Percentiles rank a stretch among this genome's conserved stretches.
Conservation (phyloP, 1,140 invertebrate species). For the Orchestia grillus region DNA sequence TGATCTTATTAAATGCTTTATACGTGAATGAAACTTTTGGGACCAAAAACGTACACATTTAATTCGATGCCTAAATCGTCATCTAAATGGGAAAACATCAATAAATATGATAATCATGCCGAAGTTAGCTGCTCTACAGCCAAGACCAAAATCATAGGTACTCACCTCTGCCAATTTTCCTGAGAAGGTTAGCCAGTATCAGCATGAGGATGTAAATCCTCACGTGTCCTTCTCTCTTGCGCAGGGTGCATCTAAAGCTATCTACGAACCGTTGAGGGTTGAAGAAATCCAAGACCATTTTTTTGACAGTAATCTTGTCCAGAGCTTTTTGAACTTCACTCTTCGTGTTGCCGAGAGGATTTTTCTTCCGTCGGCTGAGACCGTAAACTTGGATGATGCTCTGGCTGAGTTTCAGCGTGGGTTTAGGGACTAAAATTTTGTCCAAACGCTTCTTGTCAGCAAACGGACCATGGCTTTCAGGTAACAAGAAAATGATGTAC, state of each 20-base stretch:
- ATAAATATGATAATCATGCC: neutral
- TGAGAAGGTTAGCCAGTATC: conserved; percentile 63
- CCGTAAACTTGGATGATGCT: conserved; percentile 66
- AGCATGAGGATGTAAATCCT: conserved; percentile 64
- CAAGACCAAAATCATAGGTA: neutral
- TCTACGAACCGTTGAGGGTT: conserved; percentile 64
- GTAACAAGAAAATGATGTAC: conserved; percentile 63
- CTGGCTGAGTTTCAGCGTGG: conserved; percentile 63
- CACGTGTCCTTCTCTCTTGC: conserved; percentile 63
- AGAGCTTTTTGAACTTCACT: conserved; percentile 58
- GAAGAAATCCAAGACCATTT: conserved; percentile 66
- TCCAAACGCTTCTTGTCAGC: conserved; percentile 64
- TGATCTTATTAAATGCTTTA: neutral
- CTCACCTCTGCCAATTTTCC: conserved; percentile 64
- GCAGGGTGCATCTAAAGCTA: conserved; percentile 66
- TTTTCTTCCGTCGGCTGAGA: conserved; percentile 61
- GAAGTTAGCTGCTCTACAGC: neutral
- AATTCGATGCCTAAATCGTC: neutral
- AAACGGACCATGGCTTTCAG: conserved; percentile 67
- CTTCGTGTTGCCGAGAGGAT: conserved; percentile 60
- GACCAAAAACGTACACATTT: neutral
- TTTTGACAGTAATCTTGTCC: conserved; percentile 60
- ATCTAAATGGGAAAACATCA: neutral
- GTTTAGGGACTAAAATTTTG: conserved; percentile 64
- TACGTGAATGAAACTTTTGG: neutral